Evolutionary conservation across 2,113 vertebrate species (phyloP), one percentile per base, ranked within the genome.

Genomic region (Dendrocopos noguchii): DNA sequence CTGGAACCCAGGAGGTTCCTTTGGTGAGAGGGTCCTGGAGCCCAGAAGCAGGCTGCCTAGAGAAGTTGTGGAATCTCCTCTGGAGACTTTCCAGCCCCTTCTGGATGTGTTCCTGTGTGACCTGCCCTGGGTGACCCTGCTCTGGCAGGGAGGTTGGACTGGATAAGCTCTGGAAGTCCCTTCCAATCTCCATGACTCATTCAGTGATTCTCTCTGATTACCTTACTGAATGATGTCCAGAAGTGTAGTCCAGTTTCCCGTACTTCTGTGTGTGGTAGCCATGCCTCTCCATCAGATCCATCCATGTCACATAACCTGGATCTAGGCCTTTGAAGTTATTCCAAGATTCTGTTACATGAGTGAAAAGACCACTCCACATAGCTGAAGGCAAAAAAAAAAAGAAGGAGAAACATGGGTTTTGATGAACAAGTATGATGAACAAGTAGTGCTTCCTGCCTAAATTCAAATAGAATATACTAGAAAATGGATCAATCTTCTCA

Each of bases 311-410:
- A 31, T 98, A 97, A 92, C 97, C 98, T 71, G 96, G 93, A 92
- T 98, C 97, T 9, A 99, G 98, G 73, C 99, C 99, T 96, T 99
- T 99, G 96, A 98, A 99, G 92, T 99, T 99, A 97, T 99, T 99
- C 99, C 99, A 99, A 12, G 99, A 99, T 95, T 99, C 97, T 83
- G 98, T 99, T 94, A 99, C 95, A 94, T 99, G 99, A 85, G 98
- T 98, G 97, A 99, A 99, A 88, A 97, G 98, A 57, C 99, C 99
- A 82, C 99, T 99, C 99, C 99, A 99, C 98, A 99, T 98, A n/a
- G 99, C 99, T 99, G 83, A 8, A 7, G 4, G 81, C 67, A 84
- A 19, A 88, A 65, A 73, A 11, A 44, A 14, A 4, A 42, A 16
- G 87, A 78, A 79, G 13, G 80, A 24, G 74, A 33, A 11, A 9